A percentile compares a stretch with the other conserved stretches of the same genome.
phyloP scores from a whole-genome alignment of 2,113 vertebrate genomes.

The Xiphias gladius region DNA sequence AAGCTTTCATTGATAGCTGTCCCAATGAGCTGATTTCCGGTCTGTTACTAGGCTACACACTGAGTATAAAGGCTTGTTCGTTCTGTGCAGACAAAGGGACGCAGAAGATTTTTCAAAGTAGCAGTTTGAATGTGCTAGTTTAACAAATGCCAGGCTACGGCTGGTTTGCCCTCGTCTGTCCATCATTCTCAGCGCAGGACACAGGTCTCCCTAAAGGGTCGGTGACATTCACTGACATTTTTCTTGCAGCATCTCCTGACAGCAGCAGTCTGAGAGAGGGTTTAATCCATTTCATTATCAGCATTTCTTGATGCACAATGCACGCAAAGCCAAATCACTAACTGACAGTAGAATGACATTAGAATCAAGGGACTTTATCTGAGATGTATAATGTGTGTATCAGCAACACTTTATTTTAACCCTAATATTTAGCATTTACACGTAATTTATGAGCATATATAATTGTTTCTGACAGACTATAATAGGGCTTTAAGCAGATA shows the following conservation, averaged over 20 bases:
- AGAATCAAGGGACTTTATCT: not conserved
- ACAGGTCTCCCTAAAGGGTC: slow-evolving; percentile 45
- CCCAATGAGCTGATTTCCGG: slow-evolving; percentile 70
- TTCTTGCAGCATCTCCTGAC: slow-evolving; percentile 43
- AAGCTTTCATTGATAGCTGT: slow-evolving; percentile 74
- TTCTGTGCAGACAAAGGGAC: slow-evolving; percentile 52
- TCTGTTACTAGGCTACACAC: slow-evolving; percentile 57
- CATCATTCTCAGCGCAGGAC: slow-evolving; percentile 33
- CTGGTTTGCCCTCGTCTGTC: slow-evolving; percentile 27
- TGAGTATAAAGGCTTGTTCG: slow-evolving; percentile 34
- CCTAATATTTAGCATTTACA: not conserved
- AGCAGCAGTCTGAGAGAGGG: not conserved
- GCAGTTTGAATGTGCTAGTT: slow-evolving; percentile 41
- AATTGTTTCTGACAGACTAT: not conserved
- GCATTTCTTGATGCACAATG: not conserved
- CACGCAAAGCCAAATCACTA: slow-evolving; percentile 1
- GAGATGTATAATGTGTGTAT: not conserved
- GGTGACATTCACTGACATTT: slow-evolving; percentile 73
- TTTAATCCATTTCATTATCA: not conserved
- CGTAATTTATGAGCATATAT: not conserved
- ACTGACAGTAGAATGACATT: not conserved
- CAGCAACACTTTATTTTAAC: not conserved
- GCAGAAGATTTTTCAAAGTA: slow-evolving; percentile 18
- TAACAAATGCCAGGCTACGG: slow-evolving; percentile 33
- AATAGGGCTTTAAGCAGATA: not conserved